Evolutionary conservation across 2,888 invertebrate species (phyloP).

Genomic region (Baronia brevicornis): DNA sequence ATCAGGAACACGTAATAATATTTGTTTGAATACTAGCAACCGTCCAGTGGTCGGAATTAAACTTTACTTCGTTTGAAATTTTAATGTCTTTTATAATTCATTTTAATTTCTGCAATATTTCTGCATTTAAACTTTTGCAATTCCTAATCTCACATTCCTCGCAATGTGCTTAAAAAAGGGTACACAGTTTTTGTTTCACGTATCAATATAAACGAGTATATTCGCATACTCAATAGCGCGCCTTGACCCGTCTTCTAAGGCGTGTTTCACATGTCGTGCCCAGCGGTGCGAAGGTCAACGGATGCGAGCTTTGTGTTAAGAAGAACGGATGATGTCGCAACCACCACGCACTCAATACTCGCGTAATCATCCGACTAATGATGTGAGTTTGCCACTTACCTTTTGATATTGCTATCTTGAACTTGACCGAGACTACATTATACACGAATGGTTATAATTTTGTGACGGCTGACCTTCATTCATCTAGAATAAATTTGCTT

Average conservation of each 20-base stretch:
- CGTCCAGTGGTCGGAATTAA: too few species aligned
- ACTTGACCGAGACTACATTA: slow-evolving; percentile 44
- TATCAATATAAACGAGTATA: too few species aligned
- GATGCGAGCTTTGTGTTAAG: slow-evolving; percentile 41
- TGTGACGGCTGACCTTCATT: slow-evolving; percentile 23
- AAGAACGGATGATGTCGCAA: slow-evolving; percentile 40
- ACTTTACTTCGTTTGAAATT: too few species aligned
- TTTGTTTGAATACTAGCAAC: too few species aligned
- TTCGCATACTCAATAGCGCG: slow-evolving; percentile 20
- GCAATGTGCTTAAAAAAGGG: too few species aligned
- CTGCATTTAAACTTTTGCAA: slow-evolving; percentile 18
- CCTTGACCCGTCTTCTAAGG: slow-evolving; percentile 14
- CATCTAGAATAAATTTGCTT: slow-evolving; percentile 2
- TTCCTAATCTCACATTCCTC: too few species aligned
- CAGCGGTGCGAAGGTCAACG: slow-evolving; percentile 43
- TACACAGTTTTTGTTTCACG: too few species aligned
- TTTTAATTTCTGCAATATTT: too few species aligned
- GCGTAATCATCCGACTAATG: slow-evolving; percentile 41
- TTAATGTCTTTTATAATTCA: too few species aligned
- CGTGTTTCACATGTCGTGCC: slow-evolving; percentile 34
- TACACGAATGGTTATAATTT: slow-evolving; percentile 26
- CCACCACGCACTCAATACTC: slow-evolving; percentile 30
- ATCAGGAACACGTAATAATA: too few species aligned
- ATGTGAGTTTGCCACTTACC: slow-evolving; percentile 29
- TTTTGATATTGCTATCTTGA: slow-evolving; percentile 41